Evolutionary conservation across 1,140 invertebrate genomes (phyloP).

Genomic region (Drosophila orosa): DNA sequence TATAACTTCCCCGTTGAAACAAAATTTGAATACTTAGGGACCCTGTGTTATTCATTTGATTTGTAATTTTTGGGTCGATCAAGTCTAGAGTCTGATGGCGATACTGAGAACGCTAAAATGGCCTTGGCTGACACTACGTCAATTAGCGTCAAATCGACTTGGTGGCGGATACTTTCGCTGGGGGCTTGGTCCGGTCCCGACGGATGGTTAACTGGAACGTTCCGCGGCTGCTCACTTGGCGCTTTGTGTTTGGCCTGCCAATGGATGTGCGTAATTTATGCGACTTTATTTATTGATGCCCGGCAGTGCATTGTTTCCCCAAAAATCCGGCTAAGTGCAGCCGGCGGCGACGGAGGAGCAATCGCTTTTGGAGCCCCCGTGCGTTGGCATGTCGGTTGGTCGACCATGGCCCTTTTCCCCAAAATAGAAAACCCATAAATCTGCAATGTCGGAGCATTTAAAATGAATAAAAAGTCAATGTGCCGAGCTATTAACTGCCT

Average conservation of each 20-base stretch:
- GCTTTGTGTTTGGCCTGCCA: constrained; percentile 48
- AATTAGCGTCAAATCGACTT: constrained; percentile 65
- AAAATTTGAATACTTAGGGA: too few relatives aligned
- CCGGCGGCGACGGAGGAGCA: constrained; percentile 42
- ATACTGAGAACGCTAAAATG: constrained; percentile 4
- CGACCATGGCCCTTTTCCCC: constrained; percentile 56
- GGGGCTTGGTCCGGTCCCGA: not conserved
- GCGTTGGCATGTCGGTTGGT: constrained; percentile 22
- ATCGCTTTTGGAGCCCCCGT: constrained; percentile 12
- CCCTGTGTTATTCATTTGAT: too few relatives aligned
- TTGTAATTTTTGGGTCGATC: too few relatives aligned
- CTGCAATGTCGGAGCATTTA: constrained; percentile 80
- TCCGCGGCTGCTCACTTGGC: constrained; percentile 40
- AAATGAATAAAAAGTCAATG: constrained; percentile 82
- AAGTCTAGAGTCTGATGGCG: too few relatives aligned
- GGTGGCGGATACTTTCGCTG: constrained; percentile 2
- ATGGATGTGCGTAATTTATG: constrained; percentile 78
- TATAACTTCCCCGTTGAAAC: too few relatives aligned
- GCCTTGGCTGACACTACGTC: constrained; percentile 52
- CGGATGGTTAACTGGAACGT: constrained; percentile 6
- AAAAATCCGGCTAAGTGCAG: constrained; percentile 77
- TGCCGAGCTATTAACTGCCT: constrained; percentile 81
- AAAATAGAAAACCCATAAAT: constrained; percentile 82
- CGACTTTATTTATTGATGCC: constrained; percentile 80
- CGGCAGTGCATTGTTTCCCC: constrained; percentile 68